Base-by-base conservation (phyloP, 2,888 invertebrate genomes). In the Phengaris alcon region DNA sequence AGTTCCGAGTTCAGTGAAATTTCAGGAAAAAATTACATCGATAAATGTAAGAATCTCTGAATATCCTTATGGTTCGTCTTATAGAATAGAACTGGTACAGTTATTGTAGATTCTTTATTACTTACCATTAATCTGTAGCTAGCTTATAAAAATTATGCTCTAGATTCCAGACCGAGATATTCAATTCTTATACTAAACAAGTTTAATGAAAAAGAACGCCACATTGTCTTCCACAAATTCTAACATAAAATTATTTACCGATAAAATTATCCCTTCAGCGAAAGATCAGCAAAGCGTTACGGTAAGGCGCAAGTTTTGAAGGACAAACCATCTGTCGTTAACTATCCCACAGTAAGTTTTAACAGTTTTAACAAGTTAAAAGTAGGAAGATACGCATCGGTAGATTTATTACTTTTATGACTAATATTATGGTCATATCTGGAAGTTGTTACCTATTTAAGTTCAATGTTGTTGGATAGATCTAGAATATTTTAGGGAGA, bases 261-360 rank as follows among this genome's bases (percentile, higher is more conserved):
- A 52, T 52, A 52, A 12, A 10, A 35, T 22, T 64, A 64, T 64
- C 64, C 64, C 64, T 64, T 64, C 64, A 44, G 64, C 64, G 64
- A 64, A 64, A 64, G 64, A 44, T 64, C 35, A 64, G 10, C 64
- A 64, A 64, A 64, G 64, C 64, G 64, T 64, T 64, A 64, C 64
- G 64, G 35, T 64, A 64, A 64, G 35, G 64, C 64, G 64, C 64
- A 64, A 10, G 64, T 64, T 59, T 35, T 64, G 35, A 64, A 64
- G 64, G 64, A 44, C 64, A 64, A 35, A 12, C 35, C 13, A 64
- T 35, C 64, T 44, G 64, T 35, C 35, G 35, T 12, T 64, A 64
- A 10, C 64, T 64, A 64, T 64, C 35, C 64, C 35, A 64, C 12
- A 64, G 9, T 35, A 35, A 35, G 48, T 59, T 22, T 6, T 6